Percentiles rank a stretch among this genome's conserved stretches.
Conservation (phyloP, 2,888 invertebrate species). For the Lasioglossum vierecki region DNA sequence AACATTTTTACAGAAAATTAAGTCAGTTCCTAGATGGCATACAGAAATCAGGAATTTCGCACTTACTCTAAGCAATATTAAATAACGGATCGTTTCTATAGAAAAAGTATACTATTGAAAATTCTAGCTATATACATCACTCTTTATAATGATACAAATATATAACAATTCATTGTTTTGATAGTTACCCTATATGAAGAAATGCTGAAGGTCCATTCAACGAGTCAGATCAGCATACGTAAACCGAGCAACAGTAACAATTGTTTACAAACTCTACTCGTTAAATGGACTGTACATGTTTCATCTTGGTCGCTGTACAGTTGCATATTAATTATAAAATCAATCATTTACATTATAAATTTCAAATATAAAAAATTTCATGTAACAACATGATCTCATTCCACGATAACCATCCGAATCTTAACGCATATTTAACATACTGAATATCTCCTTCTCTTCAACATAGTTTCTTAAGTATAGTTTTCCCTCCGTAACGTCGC, state of each 20-base stretch:
- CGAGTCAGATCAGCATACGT: background rate
- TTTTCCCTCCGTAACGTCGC: background rate
- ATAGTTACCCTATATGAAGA: background rate
- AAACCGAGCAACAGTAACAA: conserved; percentile 5
- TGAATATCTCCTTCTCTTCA: background rate
- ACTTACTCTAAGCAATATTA: background rate
- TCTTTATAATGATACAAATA: background rate
- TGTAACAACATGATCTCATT: background rate
- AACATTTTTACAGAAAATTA: background rate
- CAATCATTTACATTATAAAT: background rate
- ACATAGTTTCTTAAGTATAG: background rate
- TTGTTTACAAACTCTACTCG: background rate
- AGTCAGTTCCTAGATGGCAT: background rate
- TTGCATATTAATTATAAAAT: background rate
- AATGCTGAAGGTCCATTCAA: background rate
- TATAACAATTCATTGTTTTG: background rate
- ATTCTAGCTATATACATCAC: background rate
- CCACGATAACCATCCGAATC: background rate
- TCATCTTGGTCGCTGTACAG: background rate
- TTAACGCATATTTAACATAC: background rate
- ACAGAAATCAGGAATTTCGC: background rate
- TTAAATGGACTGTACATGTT: background rate
- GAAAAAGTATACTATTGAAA: background rate
- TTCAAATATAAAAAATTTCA: background rate
- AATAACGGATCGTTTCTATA: background rate